Evolutionary conservation across 2,113 vertebrate species (phyloP).

Genomic region (Labeo catla): DNA sequence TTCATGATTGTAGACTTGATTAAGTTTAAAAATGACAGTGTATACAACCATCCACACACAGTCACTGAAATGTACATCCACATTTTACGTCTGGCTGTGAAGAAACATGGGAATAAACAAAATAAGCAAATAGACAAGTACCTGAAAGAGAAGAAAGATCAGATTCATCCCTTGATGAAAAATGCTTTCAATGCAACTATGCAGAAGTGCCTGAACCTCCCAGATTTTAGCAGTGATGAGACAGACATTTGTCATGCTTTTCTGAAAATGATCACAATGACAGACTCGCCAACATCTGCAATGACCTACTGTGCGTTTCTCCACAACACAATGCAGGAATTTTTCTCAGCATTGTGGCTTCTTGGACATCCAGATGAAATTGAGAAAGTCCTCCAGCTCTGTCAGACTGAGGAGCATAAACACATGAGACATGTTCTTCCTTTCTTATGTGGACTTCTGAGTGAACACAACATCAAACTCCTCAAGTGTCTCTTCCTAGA

Average conservation of each 20-base stretch:
- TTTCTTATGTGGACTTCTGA: constrained; percentile 56
- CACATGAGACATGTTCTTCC: constrained; percentile 55
- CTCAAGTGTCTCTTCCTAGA: constrained; percentile 45
- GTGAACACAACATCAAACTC: constrained; percentile 27
- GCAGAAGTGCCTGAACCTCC: constrained; percentile 25
- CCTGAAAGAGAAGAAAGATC: not conserved
- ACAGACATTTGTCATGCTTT: constrained; percentile 18
- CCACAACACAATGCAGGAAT: constrained; percentile 62
- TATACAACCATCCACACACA: not conserved
- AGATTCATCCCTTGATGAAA: constrained; percentile 30
- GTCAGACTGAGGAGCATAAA: constrained; percentile 44
- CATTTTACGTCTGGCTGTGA: constrained; percentile 26
- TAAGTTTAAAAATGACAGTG: not conserved
- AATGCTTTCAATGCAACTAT: constrained; percentile 27
- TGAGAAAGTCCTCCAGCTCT: constrained; percentile 40
- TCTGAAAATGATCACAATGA: constrained; percentile 14
- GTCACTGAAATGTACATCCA: constrained; percentile 40
- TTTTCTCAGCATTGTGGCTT: constrained; percentile 56
- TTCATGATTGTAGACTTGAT: constrained; percentile 46
- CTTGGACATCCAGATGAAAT: constrained; percentile 42
- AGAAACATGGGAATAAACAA: not conserved
- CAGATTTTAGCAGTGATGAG: not conserved
- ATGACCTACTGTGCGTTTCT: constrained; percentile 40
- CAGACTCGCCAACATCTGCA: not conserved
- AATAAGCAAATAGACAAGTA: not conserved